Evolutionary conservation across 2,888 invertebrate species (phyloP).

Genomic region (Eucera pruinosa): DNA sequence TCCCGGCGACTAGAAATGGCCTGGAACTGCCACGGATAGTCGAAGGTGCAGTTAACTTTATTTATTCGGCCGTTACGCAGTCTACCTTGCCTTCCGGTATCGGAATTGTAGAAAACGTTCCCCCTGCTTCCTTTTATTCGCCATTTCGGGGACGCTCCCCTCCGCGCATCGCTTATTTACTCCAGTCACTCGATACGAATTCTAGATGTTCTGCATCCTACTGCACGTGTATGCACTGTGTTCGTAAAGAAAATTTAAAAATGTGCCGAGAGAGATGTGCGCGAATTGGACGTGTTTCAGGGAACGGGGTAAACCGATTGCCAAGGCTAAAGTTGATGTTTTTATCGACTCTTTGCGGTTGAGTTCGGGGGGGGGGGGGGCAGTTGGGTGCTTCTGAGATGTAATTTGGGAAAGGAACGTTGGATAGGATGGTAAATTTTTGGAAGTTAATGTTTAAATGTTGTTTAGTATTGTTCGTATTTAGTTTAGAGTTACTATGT

Average conservation of each 20-base stretch:
- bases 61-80: constrained; percentile 54
- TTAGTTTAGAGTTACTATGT: too few species aligned
- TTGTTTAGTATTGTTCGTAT: too few species aligned
- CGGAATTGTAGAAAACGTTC: constrained; percentile 27
- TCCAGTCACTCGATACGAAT: not conserved
- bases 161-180: constrained; percentile 30
- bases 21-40: constrained; percentile 50
- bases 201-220: not conserved
- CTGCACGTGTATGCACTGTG: not conserved
- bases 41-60: constrained; percentile 59
- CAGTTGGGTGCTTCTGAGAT: not conserved
- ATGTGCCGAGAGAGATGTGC: too few species aligned
- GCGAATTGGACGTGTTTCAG: constrained; percentile 7
- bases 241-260: not conserved
- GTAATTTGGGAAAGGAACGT: not conserved
- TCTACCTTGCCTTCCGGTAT: constrained; percentile 46
- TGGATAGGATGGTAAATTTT: not conserved
- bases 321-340: not conserved
- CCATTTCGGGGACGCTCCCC: not conserved
- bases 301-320: constrained; percentile 7
- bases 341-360: not conserved
- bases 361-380: not conserved
- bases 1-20: constrained; percentile 47
- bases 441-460: too few species aligned
- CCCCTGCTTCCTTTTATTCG: constrained; percentile 35